Evolutionary conservation across 1,140 invertebrate genomes (phyloP).

Genomic region (Wiebesia pumilae): DNA sequence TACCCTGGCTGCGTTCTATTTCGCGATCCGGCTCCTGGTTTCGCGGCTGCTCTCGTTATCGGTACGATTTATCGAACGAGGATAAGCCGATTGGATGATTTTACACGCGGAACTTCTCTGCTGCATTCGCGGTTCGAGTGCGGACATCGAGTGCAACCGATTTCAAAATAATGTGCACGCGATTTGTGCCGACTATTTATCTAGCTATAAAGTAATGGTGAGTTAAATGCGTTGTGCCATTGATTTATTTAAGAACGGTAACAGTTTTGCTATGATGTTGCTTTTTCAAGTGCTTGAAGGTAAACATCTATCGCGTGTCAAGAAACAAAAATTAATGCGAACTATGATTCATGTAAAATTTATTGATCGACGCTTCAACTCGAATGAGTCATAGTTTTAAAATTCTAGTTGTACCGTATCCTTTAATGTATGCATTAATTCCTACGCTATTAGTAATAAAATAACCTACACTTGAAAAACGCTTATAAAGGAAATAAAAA

Average conservation of each 20-base stretch:
- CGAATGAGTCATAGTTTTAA: neutral
- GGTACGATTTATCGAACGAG: neutral
- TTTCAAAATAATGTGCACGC: neutral
- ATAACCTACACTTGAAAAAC: neutral
- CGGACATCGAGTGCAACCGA: neutral
- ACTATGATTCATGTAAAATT: neutral
- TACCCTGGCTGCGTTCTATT: conserved; percentile 21
- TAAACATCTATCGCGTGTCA: neutral
- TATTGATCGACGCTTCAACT: neutral
- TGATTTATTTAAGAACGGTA: neutral
- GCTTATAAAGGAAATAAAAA: neutral
- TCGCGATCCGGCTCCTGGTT: neutral
- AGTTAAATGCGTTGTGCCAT: too few species aligned
- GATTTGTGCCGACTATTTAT: too few species aligned
- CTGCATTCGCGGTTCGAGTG: too few species aligned
- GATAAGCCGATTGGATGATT: too few species aligned
- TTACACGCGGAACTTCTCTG: too few species aligned
- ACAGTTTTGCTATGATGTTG: neutral
- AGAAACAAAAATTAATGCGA: neutral
- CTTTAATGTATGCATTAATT: neutral
- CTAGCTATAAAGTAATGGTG: too few species aligned
- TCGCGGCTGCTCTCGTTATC: neutral
- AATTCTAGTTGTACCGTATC: neutral
- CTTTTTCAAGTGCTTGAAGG: neutral
- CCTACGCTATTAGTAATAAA: too few species aligned